Base-by-base conservation (phyloP, 2,888 invertebrate genomes). In the Platycheirus rosarum region DNA sequence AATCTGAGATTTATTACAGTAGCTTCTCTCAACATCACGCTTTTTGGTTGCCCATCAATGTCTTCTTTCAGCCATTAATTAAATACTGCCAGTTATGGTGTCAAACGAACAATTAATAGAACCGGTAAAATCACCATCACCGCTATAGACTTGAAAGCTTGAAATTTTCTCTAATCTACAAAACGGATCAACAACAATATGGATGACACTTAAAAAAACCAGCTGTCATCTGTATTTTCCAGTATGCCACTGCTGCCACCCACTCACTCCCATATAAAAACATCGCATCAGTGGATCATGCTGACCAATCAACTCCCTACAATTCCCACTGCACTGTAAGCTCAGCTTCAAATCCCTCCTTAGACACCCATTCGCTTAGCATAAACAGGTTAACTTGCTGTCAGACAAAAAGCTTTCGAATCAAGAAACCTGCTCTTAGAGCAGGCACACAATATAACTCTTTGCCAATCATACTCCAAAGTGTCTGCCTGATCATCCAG, bases 361-460 rank as follows among this genome's bases (percentile, higher is more conserved):
- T 35, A 42, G 26, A 63, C 40, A 55, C 35, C 71, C 49, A 77
- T 68, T 37, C 32, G 37, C 26, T 48, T 23, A 42, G 32, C 26
- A 16, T n/a, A 60, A 82, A 77, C 82, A 42, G 71, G 77, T 77
- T 77, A 16, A 46, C 23, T 71, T 4, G 46, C 23, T 77, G 55
- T 55, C 66, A 35, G 66, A 23, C n/a, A 44, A 70, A 82, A 82
- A 82, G 82, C 82, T 82, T 55, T 57, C 68, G 7, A 57, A n/a
- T 26, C 46, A 20, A 4, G 60, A 77, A 73, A 68, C 66, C 49
- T 35, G 55, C n/a, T 77, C 71, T 40, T 37, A 71, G 82, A 82
- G 71, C 44, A 37, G 55, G 62, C 8, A 55, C 14, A 62, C 71
- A 73, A 29, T 29, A 77, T 44, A 70, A 18, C 23, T 37, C 16